phyloP scores from a whole-genome alignment of 2,797 vertebrate species.

The Anguilla obscura region DNA sequence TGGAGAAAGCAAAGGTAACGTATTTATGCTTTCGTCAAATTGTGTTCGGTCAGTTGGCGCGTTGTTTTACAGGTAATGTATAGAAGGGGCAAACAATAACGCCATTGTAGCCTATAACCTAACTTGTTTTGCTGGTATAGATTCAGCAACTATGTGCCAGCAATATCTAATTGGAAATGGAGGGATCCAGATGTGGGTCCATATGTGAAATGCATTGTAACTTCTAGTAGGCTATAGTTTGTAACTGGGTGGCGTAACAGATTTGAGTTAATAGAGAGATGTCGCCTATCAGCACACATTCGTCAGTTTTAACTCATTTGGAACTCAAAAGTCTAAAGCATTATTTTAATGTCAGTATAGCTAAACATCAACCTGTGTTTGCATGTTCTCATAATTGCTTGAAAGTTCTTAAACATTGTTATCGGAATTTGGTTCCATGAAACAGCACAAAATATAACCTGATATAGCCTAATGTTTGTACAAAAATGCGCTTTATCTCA shows the following conservation, averaged over 20 bases:
- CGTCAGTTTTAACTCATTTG: background rate
- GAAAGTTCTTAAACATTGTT: background rate
- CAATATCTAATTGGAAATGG: slow-evolving; percentile 68
- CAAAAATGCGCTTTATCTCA: background rate
- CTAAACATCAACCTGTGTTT: background rate
- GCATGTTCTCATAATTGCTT: background rate
- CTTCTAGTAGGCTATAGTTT: background rate
- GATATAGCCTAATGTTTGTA: background rate
- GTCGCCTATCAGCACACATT: background rate
- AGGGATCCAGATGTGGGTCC: slow-evolving; percentile 75
- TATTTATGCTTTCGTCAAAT: slow-evolving; percentile 25
- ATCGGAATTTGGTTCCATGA: background rate
- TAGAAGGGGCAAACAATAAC: slow-evolving; percentile 43
- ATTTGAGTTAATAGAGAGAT: background rate
- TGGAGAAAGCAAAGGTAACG: slow-evolving; percentile 67
- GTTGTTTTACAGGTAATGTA: background rate
- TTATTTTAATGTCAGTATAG: background rate
- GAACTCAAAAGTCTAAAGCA: background rate
- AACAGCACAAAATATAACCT: background rate
- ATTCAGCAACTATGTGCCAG: slow-evolving; percentile 65
- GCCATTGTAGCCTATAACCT: slow-evolving; percentile 68
- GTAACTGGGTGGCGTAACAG: background rate
- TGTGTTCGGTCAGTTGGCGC: background rate
- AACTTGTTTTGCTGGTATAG: slow-evolving; percentile 75
- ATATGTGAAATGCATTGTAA: slow-evolving; percentile 68